phyloP scores from a whole-genome alignment of 2,888 invertebrate species.

The Pristionchus japonicus region DNA sequence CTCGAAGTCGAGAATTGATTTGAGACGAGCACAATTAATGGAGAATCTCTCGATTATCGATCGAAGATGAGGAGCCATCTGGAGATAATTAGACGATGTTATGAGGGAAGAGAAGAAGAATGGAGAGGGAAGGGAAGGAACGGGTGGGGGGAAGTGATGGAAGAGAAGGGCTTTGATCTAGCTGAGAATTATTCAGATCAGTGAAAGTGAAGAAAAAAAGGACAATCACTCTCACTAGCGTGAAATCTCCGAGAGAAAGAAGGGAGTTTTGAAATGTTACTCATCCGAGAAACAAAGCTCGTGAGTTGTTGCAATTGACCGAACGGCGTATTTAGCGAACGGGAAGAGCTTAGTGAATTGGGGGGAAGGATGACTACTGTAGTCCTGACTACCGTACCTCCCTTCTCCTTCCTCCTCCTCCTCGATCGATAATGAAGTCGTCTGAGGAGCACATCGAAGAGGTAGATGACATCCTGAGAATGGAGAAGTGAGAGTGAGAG shows the following conservation, averaged over 20 bases:
- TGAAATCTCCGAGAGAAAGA: not conserved
- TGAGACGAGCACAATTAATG: conserved; percentile 55
- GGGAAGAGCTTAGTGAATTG: not conserved
- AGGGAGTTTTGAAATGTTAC: not conserved
- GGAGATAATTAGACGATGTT: conserved; percentile 47
- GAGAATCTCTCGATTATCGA: conserved; percentile 71
- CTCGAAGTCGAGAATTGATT: conserved; percentile 61
- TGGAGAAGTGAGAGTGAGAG: not conserved
- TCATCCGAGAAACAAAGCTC: no score
- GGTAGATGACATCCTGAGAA: conserved; percentile 43
- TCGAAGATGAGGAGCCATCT: conserved; percentile 67
- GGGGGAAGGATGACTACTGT: not conserved
- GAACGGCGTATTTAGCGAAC: no score
- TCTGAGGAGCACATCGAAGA: conserved; percentile 45
- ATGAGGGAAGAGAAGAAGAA: not conserved
- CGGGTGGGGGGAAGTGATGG: not conserved
- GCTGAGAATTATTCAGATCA: not conserved
- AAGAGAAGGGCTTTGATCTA: not conserved
- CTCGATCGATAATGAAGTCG: conserved; percentile 9
- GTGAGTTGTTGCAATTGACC: no score
- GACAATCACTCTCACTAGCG: not conserved
- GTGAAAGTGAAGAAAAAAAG: not conserved
- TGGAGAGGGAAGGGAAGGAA: no score
- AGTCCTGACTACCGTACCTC: not conserved
- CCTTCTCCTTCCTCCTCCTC: not conserved